Evolutionary conservation across 2,113 vertebrate genomes (phyloP).

Genomic region (Rhabdomys dilectus): DNA sequence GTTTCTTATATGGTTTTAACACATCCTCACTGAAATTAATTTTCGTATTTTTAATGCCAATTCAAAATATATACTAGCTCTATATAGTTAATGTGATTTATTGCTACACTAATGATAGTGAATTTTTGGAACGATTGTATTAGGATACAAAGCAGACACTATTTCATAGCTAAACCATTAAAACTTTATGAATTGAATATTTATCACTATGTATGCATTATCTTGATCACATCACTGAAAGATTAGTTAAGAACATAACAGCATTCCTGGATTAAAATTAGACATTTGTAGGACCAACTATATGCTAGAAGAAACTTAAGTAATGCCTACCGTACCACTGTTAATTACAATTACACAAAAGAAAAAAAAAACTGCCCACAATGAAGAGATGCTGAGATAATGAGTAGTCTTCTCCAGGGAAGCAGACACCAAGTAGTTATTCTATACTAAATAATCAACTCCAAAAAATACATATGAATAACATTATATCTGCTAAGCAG

Average conservation of each 20-base stretch:
- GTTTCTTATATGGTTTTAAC: not conserved
- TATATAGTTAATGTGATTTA: not conserved
- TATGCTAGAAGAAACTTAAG: not conserved
- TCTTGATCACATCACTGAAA: not conserved
- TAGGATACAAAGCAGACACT: not conserved
- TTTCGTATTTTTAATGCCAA: not conserved
- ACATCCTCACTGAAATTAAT: slow-evolving; percentile 2
- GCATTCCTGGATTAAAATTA: not conserved
- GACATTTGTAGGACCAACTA: not conserved
- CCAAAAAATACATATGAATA: not conserved
- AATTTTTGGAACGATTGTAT: not conserved
- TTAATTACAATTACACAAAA: too few relatives aligned
- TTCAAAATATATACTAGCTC: not conserved
- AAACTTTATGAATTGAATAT: not conserved
- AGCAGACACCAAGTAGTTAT: not conserved
- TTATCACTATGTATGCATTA: not conserved
- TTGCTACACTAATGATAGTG: not conserved
- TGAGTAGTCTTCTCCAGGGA: not conserved
- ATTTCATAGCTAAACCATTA: not conserved
- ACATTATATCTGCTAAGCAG: not conserved
- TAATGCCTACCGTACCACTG: not conserved
- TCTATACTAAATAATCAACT: not conserved
- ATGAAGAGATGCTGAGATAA: not conserved
- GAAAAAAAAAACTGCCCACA: not conserved
- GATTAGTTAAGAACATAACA: not conserved